Conservation (phyloP, 2,797 vertebrate genomes). For the Spinus olivaceus region DNA sequence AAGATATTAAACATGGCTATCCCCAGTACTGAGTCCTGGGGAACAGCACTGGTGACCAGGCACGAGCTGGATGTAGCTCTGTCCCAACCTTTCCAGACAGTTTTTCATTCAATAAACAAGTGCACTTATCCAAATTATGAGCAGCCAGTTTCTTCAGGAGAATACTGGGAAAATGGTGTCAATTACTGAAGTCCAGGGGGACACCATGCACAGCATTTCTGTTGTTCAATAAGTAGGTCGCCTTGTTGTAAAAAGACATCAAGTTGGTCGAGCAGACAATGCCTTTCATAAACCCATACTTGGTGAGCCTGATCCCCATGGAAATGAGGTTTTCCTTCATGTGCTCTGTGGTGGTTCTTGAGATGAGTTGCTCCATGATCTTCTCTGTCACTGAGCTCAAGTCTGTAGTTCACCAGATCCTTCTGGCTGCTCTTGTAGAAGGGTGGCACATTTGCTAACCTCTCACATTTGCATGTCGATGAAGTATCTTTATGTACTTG, state of each 20-base stretch:
- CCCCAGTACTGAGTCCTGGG: neutral
- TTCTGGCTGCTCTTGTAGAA: neutral
- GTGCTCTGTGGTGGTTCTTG: neutral
- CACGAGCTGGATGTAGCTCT: neutral
- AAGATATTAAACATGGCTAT: neutral
- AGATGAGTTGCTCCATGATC: neutral
- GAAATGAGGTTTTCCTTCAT: neutral
- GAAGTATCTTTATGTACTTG: neutral
- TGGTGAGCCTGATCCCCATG: neutral
- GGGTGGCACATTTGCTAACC: neutral
- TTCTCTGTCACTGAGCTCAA: fast-evolving
- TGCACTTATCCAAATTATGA: neutral
- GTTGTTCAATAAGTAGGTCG: neutral
- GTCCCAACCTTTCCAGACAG: neutral
- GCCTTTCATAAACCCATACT: neutral
- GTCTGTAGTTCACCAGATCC: neutral
- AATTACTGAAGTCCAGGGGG: neutral
- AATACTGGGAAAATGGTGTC: neutral
- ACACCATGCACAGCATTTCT: neutral
- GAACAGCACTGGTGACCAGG: neutral
- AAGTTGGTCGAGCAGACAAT: neutral
- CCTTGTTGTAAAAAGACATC: neutral
- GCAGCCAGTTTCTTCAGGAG: neutral
- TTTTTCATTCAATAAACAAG: neutral
- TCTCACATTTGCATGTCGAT: neutral